Percentiles rank a stretch among this genome's conserved stretches.
Evolutionary conservation across 2,888 invertebrate genomes (phyloP).

Genomic region (Drosophila conformis): DNA sequence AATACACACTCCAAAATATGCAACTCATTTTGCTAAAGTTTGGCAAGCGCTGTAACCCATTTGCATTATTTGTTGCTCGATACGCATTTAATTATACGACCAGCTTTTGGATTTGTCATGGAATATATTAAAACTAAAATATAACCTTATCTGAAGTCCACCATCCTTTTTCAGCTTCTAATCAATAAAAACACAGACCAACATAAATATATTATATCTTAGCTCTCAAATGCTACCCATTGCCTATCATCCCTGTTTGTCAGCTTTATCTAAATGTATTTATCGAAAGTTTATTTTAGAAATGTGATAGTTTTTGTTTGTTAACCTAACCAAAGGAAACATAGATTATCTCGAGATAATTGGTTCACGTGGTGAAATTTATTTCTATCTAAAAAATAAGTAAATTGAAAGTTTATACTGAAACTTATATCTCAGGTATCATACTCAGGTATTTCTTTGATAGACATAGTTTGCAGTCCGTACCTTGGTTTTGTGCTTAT

Average conservation of each 20-base stretch:
- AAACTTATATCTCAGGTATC: no score
- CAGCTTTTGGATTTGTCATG: conserved; percentile 36
- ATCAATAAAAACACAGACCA: conserved; percentile 16
- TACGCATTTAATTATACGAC: conserved; percentile 73
- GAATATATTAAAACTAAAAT: conserved; percentile 10
- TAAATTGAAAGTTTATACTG: neutral
- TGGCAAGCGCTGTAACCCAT: conserved; percentile 34
- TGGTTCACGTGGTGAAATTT: neutral
- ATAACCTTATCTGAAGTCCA: conserved; percentile 8
- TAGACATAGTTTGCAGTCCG: neutral
- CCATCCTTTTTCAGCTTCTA: conserved; percentile 3
- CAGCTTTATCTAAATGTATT: neutral
- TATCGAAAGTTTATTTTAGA: neutral
- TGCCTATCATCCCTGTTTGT: no score
- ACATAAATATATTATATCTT: conserved; percentile 7
- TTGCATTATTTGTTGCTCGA: conserved; percentile 73
- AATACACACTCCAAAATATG: conserved; percentile 63
- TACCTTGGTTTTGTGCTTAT: neutral
- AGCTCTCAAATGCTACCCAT: neutral
- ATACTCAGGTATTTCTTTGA: neutral
- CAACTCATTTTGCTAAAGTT: conserved; percentile 59
- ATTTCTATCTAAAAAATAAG: neutral
- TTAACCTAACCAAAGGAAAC: neutral
- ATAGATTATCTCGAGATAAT: neutral
- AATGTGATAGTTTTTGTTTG: neutral